Evolutionary conservation across 1,140 invertebrate genomes (phyloP), one percentile per base, ranked within the genome.

Genomic region (Ceratina australensis): DNA sequence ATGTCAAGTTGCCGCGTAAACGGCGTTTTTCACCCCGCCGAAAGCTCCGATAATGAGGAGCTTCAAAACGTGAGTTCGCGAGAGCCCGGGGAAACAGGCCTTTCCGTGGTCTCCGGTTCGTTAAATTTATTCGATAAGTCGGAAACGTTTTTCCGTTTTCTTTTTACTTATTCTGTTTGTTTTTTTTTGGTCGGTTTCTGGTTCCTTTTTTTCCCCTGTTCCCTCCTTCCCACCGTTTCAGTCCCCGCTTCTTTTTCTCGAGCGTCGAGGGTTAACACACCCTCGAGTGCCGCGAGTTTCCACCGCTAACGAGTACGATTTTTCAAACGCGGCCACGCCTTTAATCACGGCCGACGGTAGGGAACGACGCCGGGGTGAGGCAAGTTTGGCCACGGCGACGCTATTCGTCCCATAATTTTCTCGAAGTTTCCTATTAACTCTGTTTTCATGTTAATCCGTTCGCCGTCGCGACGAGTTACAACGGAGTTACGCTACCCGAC

Each of bases 91-190:
- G 56, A 67, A 75, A 67, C 22, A 18, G 57, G 50, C 63, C 52
- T 67, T 49, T 65, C 24, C 72, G 20, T 4, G 12, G 22, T n/a
- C 42, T 50, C 50, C 16, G 72, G 28, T 75, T 75, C 72, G 72
- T 75, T 75, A 75, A 75, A 75, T 75, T 75, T 75, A 75, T 67
- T 75, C 63, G 72, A 75, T 75, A 75, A 75, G 52, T 67, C 47
- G 52, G 63, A 75, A 75, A 67, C 15, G 60, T 52, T 26, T 61
- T 24, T 47, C 2, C 15, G 8, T 13, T 12, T 26, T 15, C 24
- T 26, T 54, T 3, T 52, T 52, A 49, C 47, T 18, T 18, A 4
- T 52, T 18, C 1, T 52, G 1, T 13, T 52, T 52, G 12, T 54
- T 15, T 28, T n/a, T 26, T 26, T 49, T 5, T 26, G 0, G n/a